phyloP scores from a whole-genome alignment of 2,797 vertebrate genomes.

The Paguma larvata region DNA sequence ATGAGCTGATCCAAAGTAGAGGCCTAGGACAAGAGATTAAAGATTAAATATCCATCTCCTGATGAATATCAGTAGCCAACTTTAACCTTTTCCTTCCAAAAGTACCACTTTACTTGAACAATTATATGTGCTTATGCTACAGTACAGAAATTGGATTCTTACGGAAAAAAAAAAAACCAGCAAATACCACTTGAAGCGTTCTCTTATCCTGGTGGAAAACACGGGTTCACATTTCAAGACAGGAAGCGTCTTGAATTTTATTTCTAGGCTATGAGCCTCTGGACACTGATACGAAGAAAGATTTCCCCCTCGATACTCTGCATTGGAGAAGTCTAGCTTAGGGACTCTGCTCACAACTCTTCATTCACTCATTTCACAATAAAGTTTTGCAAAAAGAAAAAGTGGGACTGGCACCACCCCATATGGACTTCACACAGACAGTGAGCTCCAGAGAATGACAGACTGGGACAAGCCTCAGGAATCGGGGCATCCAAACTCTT shows the following conservation, averaged over 20 bases:
- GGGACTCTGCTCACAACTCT: not conserved
- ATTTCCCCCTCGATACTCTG: slow-evolving; percentile 49
- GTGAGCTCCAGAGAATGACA: not conserved
- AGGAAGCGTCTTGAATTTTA: slow-evolving; percentile 18
- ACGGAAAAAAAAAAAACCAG: slow-evolving; percentile 46
- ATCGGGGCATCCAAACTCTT: not conserved
- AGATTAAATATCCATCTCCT: slow-evolving; percentile 94
- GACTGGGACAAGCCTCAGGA: not conserved
- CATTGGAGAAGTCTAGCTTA: slow-evolving; percentile 75
- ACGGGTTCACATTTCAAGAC: slow-evolving; percentile 72
- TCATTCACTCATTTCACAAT: slow-evolving; percentile 36
- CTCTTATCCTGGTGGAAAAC: slow-evolving; percentile 77
- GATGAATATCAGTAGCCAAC: slow-evolving; percentile 93
- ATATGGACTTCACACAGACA: not conserved
- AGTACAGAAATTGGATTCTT: slow-evolving; percentile 79
- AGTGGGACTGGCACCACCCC: not conserved
- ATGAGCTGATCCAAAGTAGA: slow-evolving; percentile 93
- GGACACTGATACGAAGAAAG: slow-evolving; percentile 50
- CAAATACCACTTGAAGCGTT: slow-evolving; percentile 50
- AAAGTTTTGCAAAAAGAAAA: slow-evolving; percentile 57
- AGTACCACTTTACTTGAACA: slow-evolving; percentile 88
- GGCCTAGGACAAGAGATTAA: slow-evolving; percentile 93
- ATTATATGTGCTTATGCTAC: slow-evolving; percentile 75
- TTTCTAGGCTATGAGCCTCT: slow-evolving; percentile 67
- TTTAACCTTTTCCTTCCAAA: slow-evolving; percentile 94